These are phyloP conservation scores for Megaceryle alcyon DNA, from an alignment of 2,797 vertebrate genomes.

Conservation along the genomic window DNA sequence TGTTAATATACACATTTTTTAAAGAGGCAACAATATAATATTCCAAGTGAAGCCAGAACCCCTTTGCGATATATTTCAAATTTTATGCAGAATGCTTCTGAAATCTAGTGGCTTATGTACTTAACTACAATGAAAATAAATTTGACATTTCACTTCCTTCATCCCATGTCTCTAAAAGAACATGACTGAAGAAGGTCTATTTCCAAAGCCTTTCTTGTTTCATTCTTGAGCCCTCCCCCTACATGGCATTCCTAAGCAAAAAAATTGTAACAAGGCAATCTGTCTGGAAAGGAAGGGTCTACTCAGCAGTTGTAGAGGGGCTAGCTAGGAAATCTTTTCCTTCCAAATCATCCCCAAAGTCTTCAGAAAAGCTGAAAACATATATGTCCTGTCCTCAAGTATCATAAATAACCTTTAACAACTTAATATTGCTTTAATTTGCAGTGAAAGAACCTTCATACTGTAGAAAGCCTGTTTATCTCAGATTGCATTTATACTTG, in stretches of 20 bases:
- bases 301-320: neutral
- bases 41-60: neutral
- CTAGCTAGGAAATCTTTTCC: neutral
- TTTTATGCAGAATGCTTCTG: neutral
- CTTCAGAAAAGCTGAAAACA: neutral
- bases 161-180: neutral
- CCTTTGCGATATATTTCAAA: neutral
- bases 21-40: neutral
- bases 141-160: neutral
- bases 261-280: neutral
- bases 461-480: slow-evolving; percentile 75
- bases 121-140: neutral
- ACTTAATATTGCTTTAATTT: neutral
- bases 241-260: neutral
- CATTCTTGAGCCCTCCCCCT: neutral
- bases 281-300: neutral
- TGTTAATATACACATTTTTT: neutral
- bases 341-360: neutral
- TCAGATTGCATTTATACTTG: slow-evolving; percentile 75
- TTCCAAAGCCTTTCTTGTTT: neutral
- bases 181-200: neutral
- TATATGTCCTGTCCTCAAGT: neutral
- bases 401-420: neutral
- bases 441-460: neutral
- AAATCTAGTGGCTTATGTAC: neutral